Conservation (phyloP, 2,888 invertebrate genomes). For the Suillia variegata region DNA sequence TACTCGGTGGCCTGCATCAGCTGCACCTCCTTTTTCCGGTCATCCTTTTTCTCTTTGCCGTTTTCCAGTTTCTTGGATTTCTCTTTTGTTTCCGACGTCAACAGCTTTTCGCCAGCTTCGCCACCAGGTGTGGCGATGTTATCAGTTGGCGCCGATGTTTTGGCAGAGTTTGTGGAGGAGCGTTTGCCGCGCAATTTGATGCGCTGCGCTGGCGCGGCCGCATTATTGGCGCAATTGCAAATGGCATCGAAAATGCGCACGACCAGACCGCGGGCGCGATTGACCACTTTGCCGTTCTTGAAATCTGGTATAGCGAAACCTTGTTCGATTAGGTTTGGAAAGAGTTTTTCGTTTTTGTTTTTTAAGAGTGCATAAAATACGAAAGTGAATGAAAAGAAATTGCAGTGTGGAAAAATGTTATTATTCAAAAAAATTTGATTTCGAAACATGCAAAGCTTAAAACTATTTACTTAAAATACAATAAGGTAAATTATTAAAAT, state of each 20-base stretch:
- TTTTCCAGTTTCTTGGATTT: constrained; percentile 31
- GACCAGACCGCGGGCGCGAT: constrained; percentile 67
- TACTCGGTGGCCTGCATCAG: too few species aligned
- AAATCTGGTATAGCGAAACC: constrained; percentile 61
- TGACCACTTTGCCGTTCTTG: constrained; percentile 66
- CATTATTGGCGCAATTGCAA: constrained; percentile 69
- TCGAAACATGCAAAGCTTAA: too few species aligned
- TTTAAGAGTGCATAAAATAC: constrained; percentile 10
- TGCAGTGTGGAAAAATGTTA: too few species aligned
- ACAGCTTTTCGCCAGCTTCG: constrained; percentile 19
- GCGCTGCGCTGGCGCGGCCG: constrained; percentile 64
- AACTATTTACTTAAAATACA: too few species aligned
- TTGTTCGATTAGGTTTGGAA: constrained; percentile 31
- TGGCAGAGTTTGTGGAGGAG: constrained; percentile 32
- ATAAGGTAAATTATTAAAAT: too few species aligned
- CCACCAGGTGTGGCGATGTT: constrained; percentile 19
- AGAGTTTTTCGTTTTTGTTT: too few species aligned
- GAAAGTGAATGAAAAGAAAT: constrained; percentile 11
- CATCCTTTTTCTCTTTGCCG: constrained; percentile 27
- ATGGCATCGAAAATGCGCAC: constrained; percentile 69
- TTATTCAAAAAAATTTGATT: too few species aligned
- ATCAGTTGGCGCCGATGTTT: constrained; percentile 34
- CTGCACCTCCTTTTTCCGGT: constrained; percentile 45
- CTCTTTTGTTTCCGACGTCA: constrained; percentile 34
- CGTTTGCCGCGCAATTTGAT: constrained; percentile 54